Base-by-base conservation (phyloP, 2,797 vertebrate species). In the Danio jaintianensis region DNA sequence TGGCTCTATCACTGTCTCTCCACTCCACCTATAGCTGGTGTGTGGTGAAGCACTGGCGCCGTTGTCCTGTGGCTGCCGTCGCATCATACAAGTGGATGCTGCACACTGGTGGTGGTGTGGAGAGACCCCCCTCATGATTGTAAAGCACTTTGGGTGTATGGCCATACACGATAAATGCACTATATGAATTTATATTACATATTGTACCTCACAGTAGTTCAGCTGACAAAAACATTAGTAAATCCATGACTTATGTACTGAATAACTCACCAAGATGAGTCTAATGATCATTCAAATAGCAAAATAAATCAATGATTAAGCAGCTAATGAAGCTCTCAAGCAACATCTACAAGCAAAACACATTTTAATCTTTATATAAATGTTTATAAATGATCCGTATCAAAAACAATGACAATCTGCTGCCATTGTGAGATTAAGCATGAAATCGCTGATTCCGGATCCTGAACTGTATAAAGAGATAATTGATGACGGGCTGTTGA, bases 371-470 rank as follows among this genome's bases (percentile, higher is more conserved):
- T 7, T 42, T 8, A 4, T 8, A 5, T 9, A 10, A 15, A 55
- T 16, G 69, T 45, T 11, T 7, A 56, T 9, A 45, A 58, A 71
- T 42, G 6, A 42, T 16, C 11, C 38, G n/a, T 15, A 13, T 71
- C 8, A 36, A 12, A 68, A 22, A 18, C 53, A 20, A 55, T 20
- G 8, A 13, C 9, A 5, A 62, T 62, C 29, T 18, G 48, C 20
- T 52, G n/a, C 6, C 45, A 58, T 36, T 15, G 22, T 45, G 80
- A 66, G 87, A 84, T 90, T 85, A 89, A 74, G n/a, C 16, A 69
- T 40, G 22, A 18, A 69, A 29, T 50, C 20, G 1, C 43, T 62
- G 16, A 79, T 61, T 22, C 47, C 0, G 1, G n/a, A n/a, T 18
- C 22, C 43, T 58, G 18, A 58, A 66, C 50, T 67, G 6, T 42